A percentile compares a stretch with the other conserved stretches of the same genome.
Evolutionary conservation across 2,113 vertebrate genomes (phyloP).

Genomic region (Cryptotis parvus): DNA sequence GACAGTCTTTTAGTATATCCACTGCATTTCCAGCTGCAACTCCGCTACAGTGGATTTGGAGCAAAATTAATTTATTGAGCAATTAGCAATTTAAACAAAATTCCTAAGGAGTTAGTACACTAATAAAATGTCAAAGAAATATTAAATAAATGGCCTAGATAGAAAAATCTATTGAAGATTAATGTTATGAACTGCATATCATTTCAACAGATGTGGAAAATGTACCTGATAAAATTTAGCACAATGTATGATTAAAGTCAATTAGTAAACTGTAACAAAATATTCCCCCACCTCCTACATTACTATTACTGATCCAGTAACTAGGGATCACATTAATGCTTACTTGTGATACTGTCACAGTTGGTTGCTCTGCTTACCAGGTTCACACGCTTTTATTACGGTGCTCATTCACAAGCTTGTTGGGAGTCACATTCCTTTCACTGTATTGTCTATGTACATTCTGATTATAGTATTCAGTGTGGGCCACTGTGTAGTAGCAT

Average conservation of each 20-base stretch:
- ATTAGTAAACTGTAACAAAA: not conserved
- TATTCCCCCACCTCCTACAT: too few relatives aligned
- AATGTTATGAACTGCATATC: not conserved
- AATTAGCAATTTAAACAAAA: not conserved
- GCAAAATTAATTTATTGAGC: not conserved
- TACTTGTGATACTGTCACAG: too few relatives aligned
- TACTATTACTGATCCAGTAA: too few relatives aligned
- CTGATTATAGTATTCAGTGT: too few relatives aligned
- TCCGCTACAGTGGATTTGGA: not conserved
- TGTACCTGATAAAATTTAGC: not conserved
- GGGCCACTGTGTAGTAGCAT: too few relatives aligned
- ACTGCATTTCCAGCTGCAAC: not conserved
- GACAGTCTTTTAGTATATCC: not conserved
- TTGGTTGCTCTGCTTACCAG: too few relatives aligned
- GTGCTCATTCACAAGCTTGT: too few relatives aligned
- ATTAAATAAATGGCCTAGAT: not conserved
- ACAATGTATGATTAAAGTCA: not conserved
- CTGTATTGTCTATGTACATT: too few relatives aligned
- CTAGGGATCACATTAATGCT: too few relatives aligned
- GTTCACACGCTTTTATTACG: too few relatives aligned
- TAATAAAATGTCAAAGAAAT: not conserved
- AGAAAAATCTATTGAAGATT: conserved; percentile 2
- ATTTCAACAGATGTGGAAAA: not conserved
- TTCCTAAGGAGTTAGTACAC: not conserved
- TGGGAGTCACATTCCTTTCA: too few relatives aligned